These are phyloP conservation scores for Salvator merianae DNA, from an alignment of 2,113 vertebrate genomes.

Conservation along the genomic window DNA sequence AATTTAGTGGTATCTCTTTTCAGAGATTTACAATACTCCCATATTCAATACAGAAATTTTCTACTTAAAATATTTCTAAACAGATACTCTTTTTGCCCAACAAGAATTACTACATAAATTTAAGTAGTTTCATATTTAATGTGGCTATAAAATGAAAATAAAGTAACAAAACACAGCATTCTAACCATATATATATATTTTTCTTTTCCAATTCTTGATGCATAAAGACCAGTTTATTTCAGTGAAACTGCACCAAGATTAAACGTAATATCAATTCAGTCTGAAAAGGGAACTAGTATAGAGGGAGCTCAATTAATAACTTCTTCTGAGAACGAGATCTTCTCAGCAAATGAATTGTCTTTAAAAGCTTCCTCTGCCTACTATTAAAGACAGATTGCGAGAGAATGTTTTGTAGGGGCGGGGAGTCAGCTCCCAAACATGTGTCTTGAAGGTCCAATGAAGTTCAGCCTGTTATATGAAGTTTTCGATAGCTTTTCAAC, in stretches of 20 bases:
- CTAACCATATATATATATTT: background rate
- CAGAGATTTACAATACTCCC: background rate
- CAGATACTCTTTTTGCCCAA: constrained; percentile 10
- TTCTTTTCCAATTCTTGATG: background rate
- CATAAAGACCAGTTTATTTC: background rate
- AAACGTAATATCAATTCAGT: background rate
- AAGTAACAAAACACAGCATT: background rate
- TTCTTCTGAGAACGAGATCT: too few species aligned
- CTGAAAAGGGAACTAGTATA: background rate
- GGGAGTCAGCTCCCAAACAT: background rate
- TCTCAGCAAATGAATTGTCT: too few species aligned
- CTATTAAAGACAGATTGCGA: too few species aligned
- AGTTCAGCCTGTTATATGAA: too few species aligned
- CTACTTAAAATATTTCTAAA: background rate
- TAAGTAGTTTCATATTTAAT: constrained; percentile 11
- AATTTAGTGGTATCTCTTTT: background rate
- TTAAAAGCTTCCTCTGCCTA: too few species aligned
- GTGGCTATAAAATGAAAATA: background rate
- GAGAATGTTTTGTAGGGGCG: too few species aligned
- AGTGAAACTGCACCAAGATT: background rate
- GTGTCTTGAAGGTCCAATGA: too few species aligned
- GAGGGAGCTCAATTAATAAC: background rate
- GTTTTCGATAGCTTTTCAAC: background rate
- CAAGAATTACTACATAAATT: background rate
- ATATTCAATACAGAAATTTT: background rate